Evolutionary conservation across 2,797 vertebrate species (phyloP), one percentile per base, ranked within the genome.

Genomic region (Benthosema pterotum): DNA sequence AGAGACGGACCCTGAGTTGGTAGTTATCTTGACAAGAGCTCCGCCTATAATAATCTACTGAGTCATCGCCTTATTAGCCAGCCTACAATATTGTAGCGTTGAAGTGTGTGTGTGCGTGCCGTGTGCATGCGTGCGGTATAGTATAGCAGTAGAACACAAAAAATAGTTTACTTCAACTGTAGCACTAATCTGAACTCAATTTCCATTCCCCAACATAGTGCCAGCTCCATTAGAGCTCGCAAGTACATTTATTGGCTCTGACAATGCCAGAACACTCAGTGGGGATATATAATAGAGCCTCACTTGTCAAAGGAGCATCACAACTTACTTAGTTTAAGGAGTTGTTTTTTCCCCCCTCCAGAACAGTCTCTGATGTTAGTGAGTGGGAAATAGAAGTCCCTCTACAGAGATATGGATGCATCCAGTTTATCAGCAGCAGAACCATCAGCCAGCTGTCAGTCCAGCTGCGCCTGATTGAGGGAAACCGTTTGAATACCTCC

Each of bases 171-270:
- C 14, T 38, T 19, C 12, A 52, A 3, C 15, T 16, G 48, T 16
- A 50, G 18, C 57, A 28, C 52, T 52, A n/a, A 18, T 45, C 17
- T 60, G 65, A 67, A 45, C 22, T 74, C 32, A 54, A 15, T 54
- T 71, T 68, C 80, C 74, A 46, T 15, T 69, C 50, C 66, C 76
- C 72, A 78, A 78, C 61, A 63, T 68, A 68, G 61, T 65, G 63
- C 72, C 74, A 76, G 60, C 51, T 64, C 28, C 63, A 78, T 82
- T 79, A 82, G 80, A 38, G 32, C 72, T 74, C 67, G 58, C 59
- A 58, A 72, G 75, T 71, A 62, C 75, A 74, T 80, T 82, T 85
- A 75, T 61, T 45, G 75, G 50, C 72, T 69, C 72, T 78, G 77
- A 80, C 65, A 67, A 64, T 48, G 74, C 65, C 57, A 71, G 82